These are phyloP conservation scores for Lerista edwardsae DNA, from an alignment of 2,797 vertebrate species.

Conservation along the genomic window DNA sequence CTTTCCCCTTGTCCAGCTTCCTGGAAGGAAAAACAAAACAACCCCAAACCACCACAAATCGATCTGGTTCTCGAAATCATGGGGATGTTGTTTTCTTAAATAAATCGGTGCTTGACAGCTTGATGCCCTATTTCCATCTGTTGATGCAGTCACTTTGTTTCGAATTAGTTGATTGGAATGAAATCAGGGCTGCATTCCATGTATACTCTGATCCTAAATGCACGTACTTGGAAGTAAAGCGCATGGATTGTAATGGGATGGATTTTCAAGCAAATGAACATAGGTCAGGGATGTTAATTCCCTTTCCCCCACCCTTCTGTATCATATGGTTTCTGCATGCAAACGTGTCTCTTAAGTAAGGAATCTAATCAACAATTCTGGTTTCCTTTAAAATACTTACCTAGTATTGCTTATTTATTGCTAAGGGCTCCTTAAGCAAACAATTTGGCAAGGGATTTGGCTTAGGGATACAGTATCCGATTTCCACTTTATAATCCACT, in stretches of 20 bases:
- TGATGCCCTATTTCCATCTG: constrained; percentile 39
- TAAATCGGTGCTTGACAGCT: not conserved
- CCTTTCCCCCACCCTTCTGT: constrained; percentile 11
- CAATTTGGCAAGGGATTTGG: constrained; percentile 52
- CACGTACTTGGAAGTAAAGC: not conserved
- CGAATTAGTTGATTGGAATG: constrained; percentile 60
- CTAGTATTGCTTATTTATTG: not conserved
- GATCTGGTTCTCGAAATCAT: constrained; percentile 59
- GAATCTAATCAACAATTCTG: constrained; percentile 30
- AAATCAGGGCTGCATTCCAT: constrained; percentile 54
- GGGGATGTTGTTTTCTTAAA: not conserved
- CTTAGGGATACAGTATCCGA: constrained; percentile 60
- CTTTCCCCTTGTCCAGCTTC: constrained; percentile 66
- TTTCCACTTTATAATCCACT: constrained; percentile 43
- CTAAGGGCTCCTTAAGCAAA: constrained; percentile 8
- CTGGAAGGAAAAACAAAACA: constrained; percentile 9
- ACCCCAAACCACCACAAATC: constrained; percentile 10
- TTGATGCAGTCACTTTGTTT: constrained; percentile 50
- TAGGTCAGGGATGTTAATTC: constrained; percentile 7
- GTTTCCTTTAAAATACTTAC: constrained; percentile 48
- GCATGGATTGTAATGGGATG: not conserved
- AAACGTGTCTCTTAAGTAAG: constrained; percentile 11
- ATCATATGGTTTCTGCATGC: constrained; percentile 55
- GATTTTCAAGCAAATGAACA: not conserved
- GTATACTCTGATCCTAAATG: too few relatives aligned